phyloP scores from a whole-genome alignment of 2,888 invertebrate species.

The Bhutanitis thaidina region DNA sequence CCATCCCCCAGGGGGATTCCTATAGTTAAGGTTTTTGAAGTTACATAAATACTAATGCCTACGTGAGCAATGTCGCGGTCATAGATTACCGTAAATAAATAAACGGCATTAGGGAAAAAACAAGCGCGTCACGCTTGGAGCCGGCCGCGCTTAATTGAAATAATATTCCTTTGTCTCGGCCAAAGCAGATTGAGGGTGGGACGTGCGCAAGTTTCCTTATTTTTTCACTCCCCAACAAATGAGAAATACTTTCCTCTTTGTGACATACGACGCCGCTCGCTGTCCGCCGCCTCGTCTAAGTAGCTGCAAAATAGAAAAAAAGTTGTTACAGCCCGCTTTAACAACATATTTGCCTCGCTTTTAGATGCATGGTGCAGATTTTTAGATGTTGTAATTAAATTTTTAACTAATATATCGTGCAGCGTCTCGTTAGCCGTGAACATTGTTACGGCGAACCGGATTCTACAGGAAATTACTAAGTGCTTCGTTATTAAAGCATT shows the following conservation, averaged over 20 bases:
- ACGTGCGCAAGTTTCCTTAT: constrained; percentile 34
- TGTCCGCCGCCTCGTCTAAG: constrained; percentile 46
- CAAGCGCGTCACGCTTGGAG: constrained; percentile 26
- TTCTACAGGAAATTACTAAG: not conserved
- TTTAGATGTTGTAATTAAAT: constrained; percentile 14
- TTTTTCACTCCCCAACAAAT: constrained; percentile 53
- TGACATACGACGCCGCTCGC: constrained; percentile 59
- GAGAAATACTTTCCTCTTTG: constrained; percentile 71
- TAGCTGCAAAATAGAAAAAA: constrained; percentile 34
- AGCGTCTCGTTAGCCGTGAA: not conserved
- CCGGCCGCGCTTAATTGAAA: constrained; percentile 59
- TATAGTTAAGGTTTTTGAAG: no score
- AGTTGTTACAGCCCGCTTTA: constrained; percentile 1
- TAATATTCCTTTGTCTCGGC: constrained; percentile 66
- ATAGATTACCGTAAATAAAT: not conserved
- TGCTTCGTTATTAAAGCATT: not conserved
- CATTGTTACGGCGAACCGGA: not conserved
- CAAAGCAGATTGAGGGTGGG: constrained; percentile 61
- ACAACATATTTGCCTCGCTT: constrained; percentile 13
- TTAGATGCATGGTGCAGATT: constrained; percentile 9
- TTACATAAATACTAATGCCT: no score
- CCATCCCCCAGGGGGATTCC: no score
- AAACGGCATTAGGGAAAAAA: constrained; percentile 1
- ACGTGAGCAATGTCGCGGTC: no score
- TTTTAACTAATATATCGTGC: constrained; percentile 4